Conservation (phyloP, 2,113 vertebrate genomes). For the Sinocyclocheilus anophthalmus region DNA sequence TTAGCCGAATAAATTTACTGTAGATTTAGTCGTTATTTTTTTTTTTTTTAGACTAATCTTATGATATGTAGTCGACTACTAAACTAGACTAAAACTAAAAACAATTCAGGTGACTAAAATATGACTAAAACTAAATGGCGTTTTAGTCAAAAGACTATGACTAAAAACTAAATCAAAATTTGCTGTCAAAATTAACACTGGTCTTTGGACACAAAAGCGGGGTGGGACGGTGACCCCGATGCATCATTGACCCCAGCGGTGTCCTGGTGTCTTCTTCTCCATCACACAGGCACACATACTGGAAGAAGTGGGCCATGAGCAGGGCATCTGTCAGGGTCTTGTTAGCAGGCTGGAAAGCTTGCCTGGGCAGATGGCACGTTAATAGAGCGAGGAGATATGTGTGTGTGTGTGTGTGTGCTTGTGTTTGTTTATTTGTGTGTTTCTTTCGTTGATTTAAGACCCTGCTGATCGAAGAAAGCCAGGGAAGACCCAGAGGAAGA, state of each 20-base stretch:
- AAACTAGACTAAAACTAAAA: no score
- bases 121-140: no score
- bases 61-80: no score
- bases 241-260: slow-evolving; percentile 35
- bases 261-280: slow-evolving; percentile 19
- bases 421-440: slow-evolving; percentile 35
- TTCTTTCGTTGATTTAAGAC: slow-evolving; percentile 46
- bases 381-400: slow-evolving; percentile 59
- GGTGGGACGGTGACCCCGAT: slow-evolving; percentile 14
- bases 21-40: no score
- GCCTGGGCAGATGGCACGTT: slow-evolving; percentile 77
- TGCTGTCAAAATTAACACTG: no score
- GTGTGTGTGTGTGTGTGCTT: slow-evolving; percentile 45
- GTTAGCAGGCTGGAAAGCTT: slow-evolving; percentile 75
- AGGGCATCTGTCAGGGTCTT: slow-evolving; percentile 70
- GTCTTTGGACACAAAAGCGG: background rate
- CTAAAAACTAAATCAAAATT: no score
- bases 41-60: no score
- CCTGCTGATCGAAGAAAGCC: slow-evolving; percentile 41
- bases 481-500: slow-evolving; percentile 43
- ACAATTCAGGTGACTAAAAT: no score
- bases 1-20: no score
- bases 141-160: no score
- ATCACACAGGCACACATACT: slow-evolving; percentile 31
- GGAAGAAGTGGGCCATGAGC: slow-evolving; percentile 19